phyloP scores from a whole-genome alignment of 1,140 invertebrate species.

The Bombus haemorrhoidalis region DNA sequence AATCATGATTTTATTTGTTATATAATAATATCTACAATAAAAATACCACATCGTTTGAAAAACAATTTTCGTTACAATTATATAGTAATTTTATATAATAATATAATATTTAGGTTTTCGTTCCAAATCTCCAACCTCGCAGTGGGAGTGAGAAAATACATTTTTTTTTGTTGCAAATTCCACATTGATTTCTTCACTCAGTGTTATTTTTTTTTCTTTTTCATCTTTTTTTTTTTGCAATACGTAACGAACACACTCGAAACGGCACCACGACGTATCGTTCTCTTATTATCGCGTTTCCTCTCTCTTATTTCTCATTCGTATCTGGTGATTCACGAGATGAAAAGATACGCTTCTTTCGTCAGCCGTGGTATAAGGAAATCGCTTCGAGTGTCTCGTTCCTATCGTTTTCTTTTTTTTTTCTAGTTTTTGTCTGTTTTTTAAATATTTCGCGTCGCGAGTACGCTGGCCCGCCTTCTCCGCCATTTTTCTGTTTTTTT shows the following conservation, averaged over 20 bases:
- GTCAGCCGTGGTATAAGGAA: constrained; percentile 35
- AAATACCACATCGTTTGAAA: constrained; percentile 83
- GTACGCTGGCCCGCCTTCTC: constrained; percentile 30
- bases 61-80: constrained; percentile 83
- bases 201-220: constrained; percentile 68
- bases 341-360: constrained; percentile 40
- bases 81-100: constrained; percentile 81
- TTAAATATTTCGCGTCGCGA: constrained; percentile 49
- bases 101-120: constrained; percentile 80
- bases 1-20: constrained; percentile 82
- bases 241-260: constrained; percentile 65
- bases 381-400: constrained; percentile 70
- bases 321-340: not conserved
- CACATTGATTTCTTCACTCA: constrained; percentile 79
- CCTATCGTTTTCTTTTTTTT: constrained; percentile 30
- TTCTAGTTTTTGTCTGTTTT: constrained; percentile 43
- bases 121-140: constrained; percentile 80
- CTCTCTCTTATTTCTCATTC: not conserved
- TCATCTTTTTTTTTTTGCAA: constrained; percentile 69
- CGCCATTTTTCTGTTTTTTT: constrained; percentile 10
- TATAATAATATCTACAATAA: constrained; percentile 83
- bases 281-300: not conserved
- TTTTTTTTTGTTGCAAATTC: constrained; percentile 78
- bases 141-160: constrained; percentile 82
- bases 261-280: constrained; percentile 55